A percentile compares a stretch with the other conserved stretches of the same genome.
phyloP scores from a whole-genome alignment of 2,888 invertebrate genomes.

The Phengaris alcon region DNA sequence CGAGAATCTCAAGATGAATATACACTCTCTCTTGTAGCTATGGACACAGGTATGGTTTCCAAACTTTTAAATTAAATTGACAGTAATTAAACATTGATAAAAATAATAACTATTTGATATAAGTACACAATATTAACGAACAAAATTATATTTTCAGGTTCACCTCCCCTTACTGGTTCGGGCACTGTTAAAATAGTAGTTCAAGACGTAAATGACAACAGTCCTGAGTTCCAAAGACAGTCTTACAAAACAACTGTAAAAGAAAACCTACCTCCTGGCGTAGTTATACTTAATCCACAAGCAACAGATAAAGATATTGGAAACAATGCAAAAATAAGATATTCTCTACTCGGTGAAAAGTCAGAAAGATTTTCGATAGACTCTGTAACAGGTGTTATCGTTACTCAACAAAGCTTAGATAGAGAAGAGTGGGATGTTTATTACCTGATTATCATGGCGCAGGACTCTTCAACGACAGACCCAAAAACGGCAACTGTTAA shows the following conservation, averaged over 20 bases:
- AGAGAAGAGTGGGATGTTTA: conserved; percentile 88
- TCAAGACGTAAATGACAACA: conserved; percentile 96
- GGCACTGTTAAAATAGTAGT: conserved; percentile 94
- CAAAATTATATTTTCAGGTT: conserved; percentile 81
- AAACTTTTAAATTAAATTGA: background rate
- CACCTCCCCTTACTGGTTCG: conserved; percentile 94
- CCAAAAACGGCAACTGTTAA: conserved; percentile 90
- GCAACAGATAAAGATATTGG: conserved; percentile 92
- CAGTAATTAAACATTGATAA: background rate
- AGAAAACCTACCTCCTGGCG: conserved; percentile 90
- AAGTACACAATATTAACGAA: background rate
- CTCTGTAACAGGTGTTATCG: conserved; percentile 87
- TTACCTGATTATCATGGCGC: conserved; percentile 90
- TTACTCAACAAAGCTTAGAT: conserved; percentile 85
- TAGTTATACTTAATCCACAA: conserved; percentile 86
- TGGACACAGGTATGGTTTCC: conserved; percentile 89
- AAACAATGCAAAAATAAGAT: conserved; percentile 91
- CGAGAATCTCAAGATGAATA: conserved; percentile 91
- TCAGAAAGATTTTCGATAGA: conserved; percentile 90
- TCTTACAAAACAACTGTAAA: conserved; percentile 87
- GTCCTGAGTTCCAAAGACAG: conserved; percentile 91
- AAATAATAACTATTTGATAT: background rate
- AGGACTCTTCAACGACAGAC: conserved; percentile 92
- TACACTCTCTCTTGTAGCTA: conserved; percentile 91
- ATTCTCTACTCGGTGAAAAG: conserved; percentile 89